Percentiles rank a stretch among this genome's conserved stretches.
phyloP scores from a whole-genome alignment of 2,888 invertebrate genomes.

The Agrochola lychnidis region DNA sequence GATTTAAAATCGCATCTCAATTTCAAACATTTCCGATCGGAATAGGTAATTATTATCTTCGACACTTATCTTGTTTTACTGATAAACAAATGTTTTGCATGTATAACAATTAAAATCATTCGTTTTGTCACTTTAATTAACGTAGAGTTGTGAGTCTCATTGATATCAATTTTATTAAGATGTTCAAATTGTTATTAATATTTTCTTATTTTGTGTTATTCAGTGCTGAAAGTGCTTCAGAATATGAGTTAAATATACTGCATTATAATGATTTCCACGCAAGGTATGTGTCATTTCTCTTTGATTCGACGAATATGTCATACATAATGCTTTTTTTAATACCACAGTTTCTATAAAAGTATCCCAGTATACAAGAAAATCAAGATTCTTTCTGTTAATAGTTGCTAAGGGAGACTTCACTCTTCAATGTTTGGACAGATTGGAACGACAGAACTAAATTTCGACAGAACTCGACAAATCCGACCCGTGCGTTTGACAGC shows the following conservation, averaged over 20 bases:
- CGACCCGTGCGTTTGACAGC: slow-evolving; percentile 37
- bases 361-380: not conserved
- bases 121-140: not conserved
- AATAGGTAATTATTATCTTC: not conserved
- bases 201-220: slow-evolving; percentile 58
- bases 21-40: not conserved
- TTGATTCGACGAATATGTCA: not conserved
- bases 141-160: too few relatives aligned
- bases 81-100: slow-evolving; percentile 7
- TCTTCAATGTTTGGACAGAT: not conserved
- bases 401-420: not conserved
- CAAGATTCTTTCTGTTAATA: not conserved
- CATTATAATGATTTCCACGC: slow-evolving; percentile 88
- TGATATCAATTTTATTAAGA: not conserved
- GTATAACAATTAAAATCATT: not conserved
- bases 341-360: not conserved
- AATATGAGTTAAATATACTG: slow-evolving; percentile 81
- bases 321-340: not conserved
- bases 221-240: slow-evolving; percentile 62
- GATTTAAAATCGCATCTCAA: slow-evolving; percentile 11
- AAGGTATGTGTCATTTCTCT: slow-evolving; percentile 72
- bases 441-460: slow-evolving; percentile 1
- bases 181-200: slow-evolving; percentile 26
- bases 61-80: slow-evolving; percentile 30
- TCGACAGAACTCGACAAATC: slow-evolving; percentile 15